A percentile compares a stretch with the other conserved stretches of the same genome.
These are phyloP conservation scores for Fistularia tabacaria DNA, from an alignment of 2,797 vertebrate genomes.

Conservation along the genomic window DNA sequence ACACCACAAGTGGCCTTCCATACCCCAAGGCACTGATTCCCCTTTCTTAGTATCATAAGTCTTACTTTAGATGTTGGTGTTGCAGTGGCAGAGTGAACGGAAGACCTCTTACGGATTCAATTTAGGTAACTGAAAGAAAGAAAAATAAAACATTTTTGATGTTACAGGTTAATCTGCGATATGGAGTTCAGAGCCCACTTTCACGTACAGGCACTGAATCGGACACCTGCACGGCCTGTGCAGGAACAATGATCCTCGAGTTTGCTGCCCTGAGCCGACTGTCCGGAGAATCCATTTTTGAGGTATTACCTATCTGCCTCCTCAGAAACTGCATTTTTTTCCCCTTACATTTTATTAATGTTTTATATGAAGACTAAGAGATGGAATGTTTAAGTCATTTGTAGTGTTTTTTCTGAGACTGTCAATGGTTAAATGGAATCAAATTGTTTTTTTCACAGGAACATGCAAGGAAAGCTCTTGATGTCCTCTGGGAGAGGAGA, in stretches of 20 bases:
- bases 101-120: not conserved
- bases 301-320: constrained; percentile 58
- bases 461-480: constrained; percentile 77
- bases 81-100: not conserved
- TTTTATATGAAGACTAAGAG: no score
- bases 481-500: constrained; percentile 81
- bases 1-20: constrained; percentile 84
- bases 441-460: constrained; percentile 53
- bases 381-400: no score
- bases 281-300: constrained; percentile 78
- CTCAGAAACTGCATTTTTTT: constrained; percentile 1
- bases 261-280: constrained; percentile 82
- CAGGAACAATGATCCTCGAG: constrained; percentile 84
- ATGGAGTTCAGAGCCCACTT: constrained; percentile 76
- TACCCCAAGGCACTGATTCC: constrained; percentile 74
- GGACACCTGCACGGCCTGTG: constrained; percentile 83
- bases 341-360: no score
- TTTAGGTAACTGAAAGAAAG: no score
- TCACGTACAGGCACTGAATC: constrained; percentile 82
- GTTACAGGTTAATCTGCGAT: constrained; percentile 77
- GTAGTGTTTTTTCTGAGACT: no score
- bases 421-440: no score
- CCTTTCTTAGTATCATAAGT: constrained; percentile 3
- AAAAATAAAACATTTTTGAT: not conserved
- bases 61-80: constrained; percentile 3